These are phyloP conservation scores for Ptychochromis oligacanthus DNA, from an alignment of 2,113 vertebrate genomes.

Conservation along the genomic window DNA sequence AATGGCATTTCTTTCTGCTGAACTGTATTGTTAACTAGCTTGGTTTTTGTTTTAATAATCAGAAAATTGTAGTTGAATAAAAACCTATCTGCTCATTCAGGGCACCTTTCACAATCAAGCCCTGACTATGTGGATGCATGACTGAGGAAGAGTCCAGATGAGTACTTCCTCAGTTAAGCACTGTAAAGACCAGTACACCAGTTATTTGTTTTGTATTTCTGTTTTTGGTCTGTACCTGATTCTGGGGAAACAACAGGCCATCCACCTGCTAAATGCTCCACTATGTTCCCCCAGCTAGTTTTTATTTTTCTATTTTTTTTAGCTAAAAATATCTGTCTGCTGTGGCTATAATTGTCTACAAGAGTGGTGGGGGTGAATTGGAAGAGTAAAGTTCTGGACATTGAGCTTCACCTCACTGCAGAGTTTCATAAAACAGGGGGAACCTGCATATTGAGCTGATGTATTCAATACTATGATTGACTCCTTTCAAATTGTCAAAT, in stretches of 20 bases:
- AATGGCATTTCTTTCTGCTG: not conserved
- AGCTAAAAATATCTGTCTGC: not conserved
- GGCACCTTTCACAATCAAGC: not conserved
- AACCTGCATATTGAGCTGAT: not conserved
- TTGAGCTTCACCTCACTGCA: not conserved
- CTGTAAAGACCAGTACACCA: not conserved
- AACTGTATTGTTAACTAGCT: not conserved
- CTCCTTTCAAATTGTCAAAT: not conserved
- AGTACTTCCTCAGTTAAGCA: not conserved
- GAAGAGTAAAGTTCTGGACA: not conserved
- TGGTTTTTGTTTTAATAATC: not conserved
- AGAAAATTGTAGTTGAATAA: not conserved
- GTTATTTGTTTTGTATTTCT: fast-evolving
- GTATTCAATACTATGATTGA: not conserved
- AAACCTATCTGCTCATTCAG: not conserved
- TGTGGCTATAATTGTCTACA: not conserved
- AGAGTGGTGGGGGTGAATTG: not conserved
- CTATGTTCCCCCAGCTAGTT: not conserved
- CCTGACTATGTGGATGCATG: not conserved
- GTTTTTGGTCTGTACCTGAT: not conserved
- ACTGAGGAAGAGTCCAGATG: not conserved
- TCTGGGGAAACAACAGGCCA: not conserved
- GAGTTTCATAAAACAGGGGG: not conserved
- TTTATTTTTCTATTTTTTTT: not conserved
- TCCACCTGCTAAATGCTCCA: not conserved